Base-by-base conservation (phyloP, 23 tunicate genomes). In the Styela plicata region DNA sequence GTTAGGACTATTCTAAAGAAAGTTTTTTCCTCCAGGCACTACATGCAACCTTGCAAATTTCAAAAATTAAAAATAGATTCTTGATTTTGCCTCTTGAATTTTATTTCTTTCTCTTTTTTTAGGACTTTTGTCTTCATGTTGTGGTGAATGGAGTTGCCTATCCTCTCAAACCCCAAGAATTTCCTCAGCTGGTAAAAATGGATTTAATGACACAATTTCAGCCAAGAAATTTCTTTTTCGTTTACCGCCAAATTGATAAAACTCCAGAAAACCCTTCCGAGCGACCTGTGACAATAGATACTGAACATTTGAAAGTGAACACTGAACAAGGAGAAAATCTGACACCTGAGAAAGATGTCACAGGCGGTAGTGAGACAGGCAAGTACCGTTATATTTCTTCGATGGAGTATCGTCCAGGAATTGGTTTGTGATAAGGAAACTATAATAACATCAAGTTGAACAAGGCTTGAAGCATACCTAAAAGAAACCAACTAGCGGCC, bases 141-240 rank as follows among this genome's bases (percentile, higher is more conserved):
- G 87, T 93, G 20, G 88, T 88, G 53, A 85, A 88, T 44, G 87
- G 71, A 19, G 57, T 63, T 18, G 87, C 89, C 27, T 78, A 86
- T 57, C 74, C 89, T 0, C 85, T 93, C 77, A 84, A 85, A 29
- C 85, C 89, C 7, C 85, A 85, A 33, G 98, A 93, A 3, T 93
- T 91, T 76, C 98, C 98, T 2, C 98, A 93, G 69, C 85, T 93
- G 36, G 98, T 93, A 31, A 93, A 93, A 75, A 88, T 83, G 87
- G 98, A 93, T 78, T 65, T 93, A 28, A 87, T 93, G 18, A 88
- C 98, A 18, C 98, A 93, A 74, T 85, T 88, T 63, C 77, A 89
- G 1, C 68, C 90, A 17, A 26, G 64, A 17, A 33, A 81, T 19
- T 93, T 93, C 64, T 85, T 57, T 64, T 93, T 93, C 63, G 88